These are phyloP conservation scores for Standfussiana lucernea DNA, from an alignment of 2,888 invertebrate species.

Conservation along the genomic window DNA sequence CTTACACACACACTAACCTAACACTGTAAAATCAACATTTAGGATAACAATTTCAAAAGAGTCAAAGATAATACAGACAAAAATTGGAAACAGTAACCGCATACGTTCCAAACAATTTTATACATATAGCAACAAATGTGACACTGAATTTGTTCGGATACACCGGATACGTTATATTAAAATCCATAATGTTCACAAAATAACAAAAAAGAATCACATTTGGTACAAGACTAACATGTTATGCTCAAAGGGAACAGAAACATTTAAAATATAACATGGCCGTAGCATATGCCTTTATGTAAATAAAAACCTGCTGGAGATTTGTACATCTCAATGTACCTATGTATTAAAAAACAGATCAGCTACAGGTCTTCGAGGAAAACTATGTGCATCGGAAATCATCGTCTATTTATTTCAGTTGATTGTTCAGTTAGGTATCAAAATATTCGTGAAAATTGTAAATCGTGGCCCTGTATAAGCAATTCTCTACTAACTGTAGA, in stretches of 20 bases:
- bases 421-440: neutral
- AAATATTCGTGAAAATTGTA: neutral
- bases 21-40: neutral
- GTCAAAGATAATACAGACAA: neutral
- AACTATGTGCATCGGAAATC: neutral
- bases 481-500: neutral
- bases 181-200: conserved; percentile 40
- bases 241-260: conserved; percentile 33
- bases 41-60: neutral
- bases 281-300: conserved; percentile 46
- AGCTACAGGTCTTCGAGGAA: neutral
- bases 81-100: neutral
- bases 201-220: conserved; percentile 36
- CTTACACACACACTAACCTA: neutral
- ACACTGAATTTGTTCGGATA: neutral
- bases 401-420: neutral
- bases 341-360: too few relatives aligned
- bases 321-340: conserved; percentile 2
- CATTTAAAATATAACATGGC: conserved; percentile 35
- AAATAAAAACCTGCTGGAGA: conserved; percentile 41
- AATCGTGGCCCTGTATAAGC: neutral
- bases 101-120: neutral
- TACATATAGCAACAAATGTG: neutral
- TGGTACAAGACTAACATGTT: neutral
- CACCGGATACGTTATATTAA: neutral